Evolutionary conservation across 2,797 vertebrate species (phyloP), one percentile per base, ranked within the genome.

Genomic region (Dendrocincla fuliginosa): DNA sequence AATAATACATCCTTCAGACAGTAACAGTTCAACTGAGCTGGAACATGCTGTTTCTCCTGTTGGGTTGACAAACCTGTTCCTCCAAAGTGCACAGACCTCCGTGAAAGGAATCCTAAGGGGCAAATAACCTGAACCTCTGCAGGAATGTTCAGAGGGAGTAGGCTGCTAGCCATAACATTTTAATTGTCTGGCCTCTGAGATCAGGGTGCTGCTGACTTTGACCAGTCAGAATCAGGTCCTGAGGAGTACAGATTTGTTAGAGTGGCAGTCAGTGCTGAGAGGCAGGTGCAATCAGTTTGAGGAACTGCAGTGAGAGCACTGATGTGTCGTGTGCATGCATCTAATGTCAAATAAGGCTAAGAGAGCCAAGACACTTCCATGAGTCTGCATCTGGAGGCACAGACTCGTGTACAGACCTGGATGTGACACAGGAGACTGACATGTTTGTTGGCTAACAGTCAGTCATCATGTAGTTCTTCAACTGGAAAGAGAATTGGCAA

Each of bases 311-410:
- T 18, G 27, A 20, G 8, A 77, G 4, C 18, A 39, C 11, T 30
- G 35, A 52, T 27, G 10, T 27, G 20, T 25, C 46, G 37, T 3
- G 1, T 20, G 8, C 0, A 0, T 28, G 5, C 1, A 1, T 67
- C 41, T 46, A n/a, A 46, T 39, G 73, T 13, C 17, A 28, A 33
- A 1, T 35, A 61, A 37, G 27, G 14, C 17, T 49, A n/a, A 53
- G 10, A 70, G 9, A 70, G 24, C 5, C 5, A 3, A 67, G 33
- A 46, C 56, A 42, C 37, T 75, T 84, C 46, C 32, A 64, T 0
- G 0, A 2, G 1, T 53, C 61, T 81, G 30, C 50, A n/a, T 69
- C 60, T 86, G 23, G 16, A 84, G 35, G 22, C n/a, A n/a, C 12
- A 22, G 23, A 30, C 16, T 64, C 47, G 9, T 30, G 53, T 33